Percentiles rank a stretch among this genome's conserved stretches.
phyloP scores from a whole-genome alignment of 2,113 vertebrate genomes.

The Euleptes europaea region DNA sequence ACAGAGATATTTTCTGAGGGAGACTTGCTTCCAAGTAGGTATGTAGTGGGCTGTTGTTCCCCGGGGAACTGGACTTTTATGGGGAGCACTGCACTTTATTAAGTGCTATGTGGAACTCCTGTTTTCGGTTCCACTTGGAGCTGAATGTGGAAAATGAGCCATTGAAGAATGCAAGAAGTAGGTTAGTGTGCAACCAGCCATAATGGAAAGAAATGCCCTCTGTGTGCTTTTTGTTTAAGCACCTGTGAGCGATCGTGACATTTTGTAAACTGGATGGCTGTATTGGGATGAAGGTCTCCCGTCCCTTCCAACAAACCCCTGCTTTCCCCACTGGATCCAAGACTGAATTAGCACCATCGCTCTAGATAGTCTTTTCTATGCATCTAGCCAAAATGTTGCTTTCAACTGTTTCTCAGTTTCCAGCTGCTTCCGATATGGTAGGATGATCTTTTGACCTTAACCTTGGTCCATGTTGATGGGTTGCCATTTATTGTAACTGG shows the following conservation, averaged over 20 bases:
- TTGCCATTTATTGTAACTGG: neutral
- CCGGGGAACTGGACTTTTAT: too few species aligned
- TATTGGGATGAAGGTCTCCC: neutral
- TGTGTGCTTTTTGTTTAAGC: neutral
- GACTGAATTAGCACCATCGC: neutral
- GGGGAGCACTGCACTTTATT: too few species aligned
- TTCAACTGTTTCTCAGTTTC: neutral
- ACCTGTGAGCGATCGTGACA: neutral
- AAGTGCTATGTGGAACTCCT: too few species aligned
- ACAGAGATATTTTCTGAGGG: too few species aligned
- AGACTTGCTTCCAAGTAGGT: too few species aligned
- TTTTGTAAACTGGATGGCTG: neutral
- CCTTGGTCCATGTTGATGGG: neutral
- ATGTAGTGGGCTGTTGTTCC: too few species aligned
- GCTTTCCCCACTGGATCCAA: neutral
- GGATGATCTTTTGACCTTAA: neutral
- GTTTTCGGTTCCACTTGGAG: too few species aligned
- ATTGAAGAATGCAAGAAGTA: too few species aligned
- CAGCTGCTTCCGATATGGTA: neutral
- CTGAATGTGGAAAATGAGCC: too few species aligned
- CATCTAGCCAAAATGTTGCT: neutral
- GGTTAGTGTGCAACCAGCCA: too few species aligned
- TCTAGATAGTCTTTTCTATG: neutral
- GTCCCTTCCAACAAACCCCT: neutral
- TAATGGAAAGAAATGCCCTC: neutral